phyloP scores from a whole-genome alignment of 2,797 vertebrate species.

The Chloroceryle amazona region DNA sequence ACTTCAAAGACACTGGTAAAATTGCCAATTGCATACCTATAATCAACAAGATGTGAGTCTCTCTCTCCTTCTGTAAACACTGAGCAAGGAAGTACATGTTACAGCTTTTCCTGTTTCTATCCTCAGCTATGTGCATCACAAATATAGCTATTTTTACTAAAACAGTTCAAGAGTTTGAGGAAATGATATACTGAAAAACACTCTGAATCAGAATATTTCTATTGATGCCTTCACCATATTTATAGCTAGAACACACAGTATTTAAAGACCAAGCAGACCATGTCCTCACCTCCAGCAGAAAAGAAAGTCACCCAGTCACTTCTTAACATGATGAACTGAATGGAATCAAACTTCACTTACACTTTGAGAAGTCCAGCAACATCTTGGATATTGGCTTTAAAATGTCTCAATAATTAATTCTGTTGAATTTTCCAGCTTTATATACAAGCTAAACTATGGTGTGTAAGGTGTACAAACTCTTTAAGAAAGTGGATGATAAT shows the following conservation, averaged over 20 bases:
- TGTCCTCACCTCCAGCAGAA: background rate
- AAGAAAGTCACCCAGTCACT: background rate
- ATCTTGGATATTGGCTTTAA: background rate
- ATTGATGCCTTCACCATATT: background rate
- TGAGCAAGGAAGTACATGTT: background rate
- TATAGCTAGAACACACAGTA: background rate
- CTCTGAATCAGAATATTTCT: constrained; percentile 7
- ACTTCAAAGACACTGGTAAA: background rate
- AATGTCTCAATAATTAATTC: background rate
- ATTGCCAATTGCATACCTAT: background rate
- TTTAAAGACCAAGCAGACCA: background rate
- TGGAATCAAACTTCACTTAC: background rate
- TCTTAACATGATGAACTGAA: background rate
- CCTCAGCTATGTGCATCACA: background rate
- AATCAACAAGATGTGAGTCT: background rate
- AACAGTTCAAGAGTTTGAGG: constrained; percentile 9
- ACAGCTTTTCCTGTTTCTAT: background rate
- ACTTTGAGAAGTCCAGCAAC: background rate
- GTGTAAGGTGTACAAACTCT: background rate
- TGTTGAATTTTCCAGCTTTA: background rate
- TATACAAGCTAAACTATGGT: background rate
- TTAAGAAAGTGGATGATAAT: background rate
- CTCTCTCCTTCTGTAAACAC: constrained; percentile 9
- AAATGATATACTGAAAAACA: background rate
- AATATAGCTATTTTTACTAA: background rate